Conservation (phyloP, 2,113 vertebrate genomes). For the Castor canadensis region DNA sequence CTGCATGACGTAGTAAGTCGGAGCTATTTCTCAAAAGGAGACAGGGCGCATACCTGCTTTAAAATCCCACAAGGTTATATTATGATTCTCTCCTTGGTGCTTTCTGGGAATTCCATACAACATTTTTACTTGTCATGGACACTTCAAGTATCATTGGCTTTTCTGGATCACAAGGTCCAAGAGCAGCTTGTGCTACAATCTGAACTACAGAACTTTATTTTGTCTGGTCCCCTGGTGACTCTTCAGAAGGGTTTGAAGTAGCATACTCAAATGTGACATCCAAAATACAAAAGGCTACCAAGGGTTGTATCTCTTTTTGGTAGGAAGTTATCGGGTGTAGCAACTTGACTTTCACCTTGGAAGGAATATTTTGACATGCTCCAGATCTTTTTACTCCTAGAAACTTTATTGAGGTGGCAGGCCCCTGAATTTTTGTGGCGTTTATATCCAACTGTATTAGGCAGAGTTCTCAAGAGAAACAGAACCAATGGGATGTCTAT, state of each 20-base stretch:
- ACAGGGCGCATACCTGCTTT: not conserved
- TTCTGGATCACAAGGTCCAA: not conserved
- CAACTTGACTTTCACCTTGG: not conserved
- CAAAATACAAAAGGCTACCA: not conserved
- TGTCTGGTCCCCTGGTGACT: not conserved
- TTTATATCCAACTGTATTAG: no score
- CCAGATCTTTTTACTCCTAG: not conserved
- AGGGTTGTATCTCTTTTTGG: not conserved
- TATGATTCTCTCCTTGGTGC: not conserved
- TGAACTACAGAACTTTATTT: not conserved
- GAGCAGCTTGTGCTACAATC: not conserved
- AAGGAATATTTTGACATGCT: not conserved
- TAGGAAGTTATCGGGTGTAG: not conserved
- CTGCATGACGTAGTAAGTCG: not conserved
- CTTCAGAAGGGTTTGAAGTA: not conserved
- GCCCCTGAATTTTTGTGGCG: no score
- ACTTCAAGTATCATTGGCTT: not conserved
- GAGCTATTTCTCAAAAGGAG: constrained; percentile 8
- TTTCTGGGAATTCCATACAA: not conserved
- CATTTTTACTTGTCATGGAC: not conserved
- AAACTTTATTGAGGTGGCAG: not conserved
- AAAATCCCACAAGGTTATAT: not conserved
- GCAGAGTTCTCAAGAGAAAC: no score
- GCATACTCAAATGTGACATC: not conserved
- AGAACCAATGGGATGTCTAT: no score